Percentiles rank a stretch among this genome's conserved stretches.
phyloP scores from a whole-genome alignment of 2,888 invertebrate genomes.

The Napeogenes sylphis region DNA sequence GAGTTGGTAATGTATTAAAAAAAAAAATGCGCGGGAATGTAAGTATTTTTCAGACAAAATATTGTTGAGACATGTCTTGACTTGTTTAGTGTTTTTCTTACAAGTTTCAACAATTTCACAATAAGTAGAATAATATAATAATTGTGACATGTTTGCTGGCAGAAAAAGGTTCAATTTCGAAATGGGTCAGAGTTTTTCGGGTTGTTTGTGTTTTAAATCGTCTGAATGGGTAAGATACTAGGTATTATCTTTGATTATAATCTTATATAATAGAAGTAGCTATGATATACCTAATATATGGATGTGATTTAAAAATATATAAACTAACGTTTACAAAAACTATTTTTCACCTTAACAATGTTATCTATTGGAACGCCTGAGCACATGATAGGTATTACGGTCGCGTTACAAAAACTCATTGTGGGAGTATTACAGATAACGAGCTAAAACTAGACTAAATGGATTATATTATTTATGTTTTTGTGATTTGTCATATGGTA shows the following conservation, averaged over 20 bases:
- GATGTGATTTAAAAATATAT: background rate
- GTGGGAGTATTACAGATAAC: conserved; percentile 42
- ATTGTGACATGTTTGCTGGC: conserved; percentile 43
- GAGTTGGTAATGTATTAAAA: conserved; percentile 4
- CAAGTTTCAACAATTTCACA: conserved; percentile 5
- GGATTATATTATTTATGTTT: conserved; percentile 45
- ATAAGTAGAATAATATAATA: conserved; percentile 18
- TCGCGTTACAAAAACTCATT: conserved; percentile 4
- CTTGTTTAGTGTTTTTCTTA: conserved; percentile 9
- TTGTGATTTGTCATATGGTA: background rate
- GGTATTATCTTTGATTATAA: conserved; percentile 3
- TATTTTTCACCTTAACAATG: conserved; percentile 7
- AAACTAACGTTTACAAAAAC: background rate
- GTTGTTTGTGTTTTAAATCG: conserved; percentile 44
- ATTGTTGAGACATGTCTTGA: conserved; percentile 39
- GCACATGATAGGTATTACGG: background rate
- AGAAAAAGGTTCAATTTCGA: conserved; percentile 39
- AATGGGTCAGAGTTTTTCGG: conserved; percentile 62
- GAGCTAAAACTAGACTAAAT: conserved; percentile 61
- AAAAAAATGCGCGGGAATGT: conserved; percentile 32
- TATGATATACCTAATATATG: background rate
- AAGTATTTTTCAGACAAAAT: too few species aligned
- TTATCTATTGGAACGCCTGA: background rate
- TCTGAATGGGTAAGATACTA: conserved; percentile 44
- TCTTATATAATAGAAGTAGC: conserved; percentile 1